phyloP scores from a whole-genome alignment of 2,113 vertebrate species.

The Sinocyclocheilus anophthalmus region DNA sequence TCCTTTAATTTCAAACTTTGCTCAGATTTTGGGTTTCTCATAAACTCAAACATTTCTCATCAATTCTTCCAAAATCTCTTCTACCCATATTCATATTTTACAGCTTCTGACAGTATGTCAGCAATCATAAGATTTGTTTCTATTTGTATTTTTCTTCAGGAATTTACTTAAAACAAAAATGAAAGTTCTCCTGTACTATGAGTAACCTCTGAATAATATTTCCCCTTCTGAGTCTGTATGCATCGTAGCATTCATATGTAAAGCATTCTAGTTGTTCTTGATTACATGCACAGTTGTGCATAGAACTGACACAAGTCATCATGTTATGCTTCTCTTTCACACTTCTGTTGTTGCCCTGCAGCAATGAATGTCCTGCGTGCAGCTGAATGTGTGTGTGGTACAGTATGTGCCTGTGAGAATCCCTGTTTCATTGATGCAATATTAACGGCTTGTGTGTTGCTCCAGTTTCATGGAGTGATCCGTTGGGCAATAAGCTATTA shows the following conservation, averaged over 20 bases:
- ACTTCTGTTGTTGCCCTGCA: constrained; percentile 58
- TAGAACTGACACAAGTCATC: constrained; percentile 18
- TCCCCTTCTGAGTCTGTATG: background rate
- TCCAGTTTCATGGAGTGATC: background rate
- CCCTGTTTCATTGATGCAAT: background rate
- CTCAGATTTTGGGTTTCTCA: too few species aligned
- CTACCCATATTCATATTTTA: background rate
- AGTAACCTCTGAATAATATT: background rate
- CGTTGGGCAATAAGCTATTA: background rate
- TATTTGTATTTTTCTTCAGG: background rate
- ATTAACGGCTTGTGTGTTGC: background rate
- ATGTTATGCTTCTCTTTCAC: background rate
- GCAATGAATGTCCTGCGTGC: background rate
- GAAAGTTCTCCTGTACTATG: background rate
- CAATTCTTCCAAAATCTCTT: background rate
- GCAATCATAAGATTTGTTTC: background rate
- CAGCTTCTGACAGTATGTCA: background rate
- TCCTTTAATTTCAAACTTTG: too few species aligned
- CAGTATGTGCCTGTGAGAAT: constrained; percentile 3
- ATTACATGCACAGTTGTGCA: background rate
- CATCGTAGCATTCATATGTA: background rate
- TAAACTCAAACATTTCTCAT: background rate
- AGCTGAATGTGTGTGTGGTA: background rate
- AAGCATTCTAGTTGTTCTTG: background rate
- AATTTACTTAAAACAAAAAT: background rate